phyloP scores from a whole-genome alignment of 2,797 vertebrate genomes.

The Muscicapa comitata region DNA sequence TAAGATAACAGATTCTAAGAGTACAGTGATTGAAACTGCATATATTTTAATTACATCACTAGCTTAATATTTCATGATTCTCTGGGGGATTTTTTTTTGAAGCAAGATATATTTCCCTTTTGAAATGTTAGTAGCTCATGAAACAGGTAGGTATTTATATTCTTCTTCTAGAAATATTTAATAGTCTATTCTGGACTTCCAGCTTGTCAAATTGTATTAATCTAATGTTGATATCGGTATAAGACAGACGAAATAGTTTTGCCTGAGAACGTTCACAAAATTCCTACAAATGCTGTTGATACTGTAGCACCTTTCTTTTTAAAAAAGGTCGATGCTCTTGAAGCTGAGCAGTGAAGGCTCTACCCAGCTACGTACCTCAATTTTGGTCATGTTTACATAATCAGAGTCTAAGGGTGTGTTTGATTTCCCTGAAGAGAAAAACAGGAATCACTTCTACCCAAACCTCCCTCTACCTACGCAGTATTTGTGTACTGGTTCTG shows the following conservation, averaged over 20 bases:
- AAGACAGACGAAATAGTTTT: background rate
- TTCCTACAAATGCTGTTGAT: background rate
- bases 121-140: background rate
- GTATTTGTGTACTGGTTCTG: background rate
- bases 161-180: background rate
- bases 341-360: background rate
- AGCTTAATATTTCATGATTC: background rate
- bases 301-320: background rate
- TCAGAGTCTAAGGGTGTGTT: background rate
- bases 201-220: background rate
- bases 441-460: background rate
- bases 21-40: background rate
- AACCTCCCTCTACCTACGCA: background rate
- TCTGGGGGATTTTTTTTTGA: background rate
- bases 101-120: background rate
- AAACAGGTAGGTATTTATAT: background rate
- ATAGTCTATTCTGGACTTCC: background rate
- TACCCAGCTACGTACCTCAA: background rate
- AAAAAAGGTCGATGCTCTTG: background rate
- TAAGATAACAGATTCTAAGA: background rate
- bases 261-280: background rate
- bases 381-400: background rate
- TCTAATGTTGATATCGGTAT: background rate
- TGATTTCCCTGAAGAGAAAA: background rate
- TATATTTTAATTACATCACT: background rate